A percentile compares a stretch with the other conserved stretches of the same genome.
Evolutionary conservation across 2,797 vertebrate species (phyloP).

Genomic region (Sternarchorhynchus goeldii): DNA sequence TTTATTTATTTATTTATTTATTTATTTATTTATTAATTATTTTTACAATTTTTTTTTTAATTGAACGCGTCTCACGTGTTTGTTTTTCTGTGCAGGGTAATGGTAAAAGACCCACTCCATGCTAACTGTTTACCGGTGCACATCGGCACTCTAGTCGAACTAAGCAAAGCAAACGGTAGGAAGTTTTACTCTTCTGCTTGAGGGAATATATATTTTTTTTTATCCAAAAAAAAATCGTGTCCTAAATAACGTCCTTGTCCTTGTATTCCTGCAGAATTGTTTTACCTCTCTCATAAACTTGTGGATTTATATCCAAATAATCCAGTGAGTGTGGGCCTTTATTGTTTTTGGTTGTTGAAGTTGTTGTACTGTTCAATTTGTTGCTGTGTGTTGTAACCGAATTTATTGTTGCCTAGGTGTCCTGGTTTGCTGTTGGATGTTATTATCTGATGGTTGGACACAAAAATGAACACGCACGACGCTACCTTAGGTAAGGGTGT

Average conservation of each 20-base stretch:
- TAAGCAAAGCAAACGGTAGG: slow-evolving; percentile 98
- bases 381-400: background rate
- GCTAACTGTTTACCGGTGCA: slow-evolving; percentile 98
- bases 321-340: slow-evolving; percentile 82
- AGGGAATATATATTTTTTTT: background rate
- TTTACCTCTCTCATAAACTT: slow-evolving; percentile 98
- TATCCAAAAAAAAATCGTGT: background rate
- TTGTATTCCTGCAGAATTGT: slow-evolving; percentile 82
- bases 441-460: slow-evolving; percentile 99
- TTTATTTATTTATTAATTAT: no score
- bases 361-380: background rate
- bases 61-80: background rate
- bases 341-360: background rate
- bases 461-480: slow-evolving; percentile 96
- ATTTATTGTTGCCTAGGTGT: slow-evolving; percentile 65
- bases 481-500: slow-evolving; percentile 88
- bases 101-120: slow-evolving; percentile 98
- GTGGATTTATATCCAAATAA: slow-evolving; percentile 99
- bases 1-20: no score
- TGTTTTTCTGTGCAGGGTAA: slow-evolving; percentile 81
- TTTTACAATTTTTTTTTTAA: no score
- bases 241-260: background rate
- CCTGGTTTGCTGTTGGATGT: slow-evolving; percentile 98
- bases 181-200: background rate
- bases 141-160: slow-evolving; percentile 96